These are phyloP conservation scores for Mythimna loreyi DNA, from an alignment of 2,888 invertebrate species.

Conservation along the genomic window DNA sequence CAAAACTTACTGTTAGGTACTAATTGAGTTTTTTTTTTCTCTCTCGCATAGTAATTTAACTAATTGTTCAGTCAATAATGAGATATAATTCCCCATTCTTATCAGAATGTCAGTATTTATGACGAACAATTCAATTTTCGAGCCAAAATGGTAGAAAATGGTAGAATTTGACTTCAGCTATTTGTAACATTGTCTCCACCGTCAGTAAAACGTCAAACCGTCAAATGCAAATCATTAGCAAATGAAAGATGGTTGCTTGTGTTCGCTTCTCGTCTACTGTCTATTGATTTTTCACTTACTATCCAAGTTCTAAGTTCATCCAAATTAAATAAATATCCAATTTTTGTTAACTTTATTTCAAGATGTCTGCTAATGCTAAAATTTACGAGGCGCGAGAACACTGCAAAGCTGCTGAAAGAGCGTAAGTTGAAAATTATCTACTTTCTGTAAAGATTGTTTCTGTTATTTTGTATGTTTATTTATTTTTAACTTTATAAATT, in stretches of 20 bases:
- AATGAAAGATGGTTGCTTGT: constrained; percentile 17
- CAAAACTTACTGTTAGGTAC: no score
- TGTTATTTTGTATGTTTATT: constrained; percentile 13
- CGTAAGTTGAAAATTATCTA: constrained; percentile 86
- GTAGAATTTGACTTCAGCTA: constrained; percentile 8
- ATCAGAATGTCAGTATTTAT: not conserved
- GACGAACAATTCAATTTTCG: not conserved
- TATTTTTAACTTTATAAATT: not conserved
- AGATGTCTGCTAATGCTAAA: constrained; percentile 90
- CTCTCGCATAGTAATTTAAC: no score
- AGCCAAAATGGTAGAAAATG: not conserved
- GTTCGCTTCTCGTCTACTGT: constrained; percentile 13
- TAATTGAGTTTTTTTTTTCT: no score
- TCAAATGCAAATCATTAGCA: constrained; percentile 12
- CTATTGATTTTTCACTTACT: constrained; percentile 53
- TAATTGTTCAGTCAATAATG: no score
- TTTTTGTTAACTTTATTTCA: constrained; percentile 12
- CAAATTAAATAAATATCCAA: constrained; percentile 14
- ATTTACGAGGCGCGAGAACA: constrained; percentile 95
- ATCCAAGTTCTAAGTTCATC: constrained; percentile 10
- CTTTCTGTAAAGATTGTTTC: not conserved
- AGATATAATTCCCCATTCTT: no score
- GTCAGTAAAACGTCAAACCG: constrained; percentile 28
- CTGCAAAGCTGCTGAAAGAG: constrained; percentile 95
- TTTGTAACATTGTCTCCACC: constrained; percentile 13